A percentile compares a stretch with the other conserved stretches of the same genome.
These are phyloP conservation scores for Muricea muricata DNA, from an alignment of 92 coral and sea anemone species.

Conservation along the genomic window DNA sequence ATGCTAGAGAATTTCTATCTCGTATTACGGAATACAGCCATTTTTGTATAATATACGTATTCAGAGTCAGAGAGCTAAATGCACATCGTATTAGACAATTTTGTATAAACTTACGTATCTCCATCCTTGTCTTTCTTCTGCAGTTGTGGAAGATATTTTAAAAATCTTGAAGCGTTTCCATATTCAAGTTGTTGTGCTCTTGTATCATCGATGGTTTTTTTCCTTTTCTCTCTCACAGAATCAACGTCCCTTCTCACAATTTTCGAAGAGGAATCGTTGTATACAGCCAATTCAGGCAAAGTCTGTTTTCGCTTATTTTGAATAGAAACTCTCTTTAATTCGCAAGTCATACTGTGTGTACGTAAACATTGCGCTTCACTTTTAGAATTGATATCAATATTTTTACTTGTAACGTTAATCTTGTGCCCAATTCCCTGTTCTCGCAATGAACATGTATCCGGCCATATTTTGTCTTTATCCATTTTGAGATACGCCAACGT, in stretches of 20 bases:
- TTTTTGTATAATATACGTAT: too few relatives aligned
- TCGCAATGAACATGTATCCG: not conserved
- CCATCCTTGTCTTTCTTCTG: conserved; percentile 28
- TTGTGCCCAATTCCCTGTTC: not conserved
- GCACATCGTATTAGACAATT: not conserved
- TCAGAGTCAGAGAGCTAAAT: too few relatives aligned
- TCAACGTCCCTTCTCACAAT: not conserved
- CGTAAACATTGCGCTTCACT: not conserved
- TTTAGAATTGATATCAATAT: not conserved
- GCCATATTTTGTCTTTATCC: not conserved
- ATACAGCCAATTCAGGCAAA: not conserved
- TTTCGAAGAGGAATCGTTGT: not conserved
- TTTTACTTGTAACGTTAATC: not conserved
- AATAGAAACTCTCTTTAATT: not conserved
- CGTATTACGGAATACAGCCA: too few relatives aligned
- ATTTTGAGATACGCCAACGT: not conserved
- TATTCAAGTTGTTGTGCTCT: not conserved
- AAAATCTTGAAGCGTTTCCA: not conserved
- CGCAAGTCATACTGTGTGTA: not conserved
- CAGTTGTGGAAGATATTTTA: not conserved
- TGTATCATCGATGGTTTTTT: not conserved
- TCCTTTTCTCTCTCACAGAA: not conserved
- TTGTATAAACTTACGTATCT: conserved; percentile 31
- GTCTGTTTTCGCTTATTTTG: not conserved
- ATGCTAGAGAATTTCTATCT: too few relatives aligned